Conservation (phyloP, 2,797 vertebrate species). For the Nannoperca australis region DNA sequence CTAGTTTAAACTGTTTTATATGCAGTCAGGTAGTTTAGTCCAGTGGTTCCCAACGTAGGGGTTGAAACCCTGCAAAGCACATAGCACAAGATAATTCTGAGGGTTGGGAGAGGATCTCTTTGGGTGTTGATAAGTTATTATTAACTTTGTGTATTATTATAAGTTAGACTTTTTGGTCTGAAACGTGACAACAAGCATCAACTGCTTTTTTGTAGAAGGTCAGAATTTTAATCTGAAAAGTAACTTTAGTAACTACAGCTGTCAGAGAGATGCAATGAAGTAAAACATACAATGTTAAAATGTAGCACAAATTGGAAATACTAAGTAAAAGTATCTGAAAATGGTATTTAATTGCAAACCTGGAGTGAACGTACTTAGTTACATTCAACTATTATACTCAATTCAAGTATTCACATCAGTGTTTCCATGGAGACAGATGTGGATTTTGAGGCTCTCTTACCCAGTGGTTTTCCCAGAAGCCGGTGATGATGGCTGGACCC, state of each 20-base stretch:
- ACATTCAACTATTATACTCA: neutral
- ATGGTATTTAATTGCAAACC: neutral
- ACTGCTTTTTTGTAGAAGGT: neutral
- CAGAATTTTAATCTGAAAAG: neutral
- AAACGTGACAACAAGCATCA: too few species aligned
- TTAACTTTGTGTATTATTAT: too few species aligned
- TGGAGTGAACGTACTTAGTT: neutral
- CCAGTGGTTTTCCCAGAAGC: constrained; percentile 90
- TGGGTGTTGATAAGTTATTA: too few species aligned
- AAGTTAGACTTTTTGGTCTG: neutral
- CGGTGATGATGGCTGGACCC: constrained; percentile 87
- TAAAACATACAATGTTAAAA: neutral
- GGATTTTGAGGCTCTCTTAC: constrained; percentile 75
- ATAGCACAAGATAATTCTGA: neutral
- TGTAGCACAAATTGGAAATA: neutral
- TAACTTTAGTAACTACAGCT: neutral
- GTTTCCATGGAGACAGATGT: neutral
- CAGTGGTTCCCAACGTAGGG: neutral
- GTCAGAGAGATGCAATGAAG: neutral
- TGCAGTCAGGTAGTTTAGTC: neutral
- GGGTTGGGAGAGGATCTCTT: neutral
- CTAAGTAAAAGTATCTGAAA: neutral
- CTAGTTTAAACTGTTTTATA: neutral
- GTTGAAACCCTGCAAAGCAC: neutral
- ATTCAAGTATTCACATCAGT: neutral